Percentiles rank a stretch among this genome's conserved stretches.
phyloP scores from a whole-genome alignment of 2,113 vertebrate species.

The Puma concolor region DNA sequence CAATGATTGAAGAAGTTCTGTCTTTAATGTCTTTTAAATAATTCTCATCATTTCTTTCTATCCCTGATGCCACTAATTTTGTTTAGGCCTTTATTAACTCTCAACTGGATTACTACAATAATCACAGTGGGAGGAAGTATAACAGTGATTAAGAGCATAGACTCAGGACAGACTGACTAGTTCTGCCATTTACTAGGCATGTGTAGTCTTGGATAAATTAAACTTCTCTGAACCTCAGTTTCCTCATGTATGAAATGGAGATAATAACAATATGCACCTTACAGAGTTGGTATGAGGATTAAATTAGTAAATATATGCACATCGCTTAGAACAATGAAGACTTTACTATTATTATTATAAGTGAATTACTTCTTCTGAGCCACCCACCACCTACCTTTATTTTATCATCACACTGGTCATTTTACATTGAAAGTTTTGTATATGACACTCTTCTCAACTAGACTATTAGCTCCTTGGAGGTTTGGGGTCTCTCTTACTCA shows the following conservation, averaged over 20 bases:
- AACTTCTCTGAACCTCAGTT: background rate
- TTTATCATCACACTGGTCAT: background rate
- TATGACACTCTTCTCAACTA: background rate
- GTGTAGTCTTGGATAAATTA: background rate
- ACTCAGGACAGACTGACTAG: background rate
- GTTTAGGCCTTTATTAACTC: background rate
- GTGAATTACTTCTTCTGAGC: background rate
- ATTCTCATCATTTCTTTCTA: slow-evolving; percentile 9
- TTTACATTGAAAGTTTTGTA: background rate
- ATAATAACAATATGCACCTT: background rate
- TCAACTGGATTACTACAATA: background rate
- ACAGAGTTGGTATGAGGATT: background rate
- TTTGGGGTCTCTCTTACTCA: background rate
- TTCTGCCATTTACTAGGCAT: background rate
- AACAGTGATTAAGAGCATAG: background rate
- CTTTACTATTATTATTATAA: background rate
- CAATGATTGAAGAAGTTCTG: background rate
- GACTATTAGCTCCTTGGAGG: background rate
- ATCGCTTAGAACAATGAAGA: background rate
- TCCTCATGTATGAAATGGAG: slow-evolving; percentile 2
- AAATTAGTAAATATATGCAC: background rate
- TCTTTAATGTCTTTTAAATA: background rate
- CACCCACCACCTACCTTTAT: background rate
- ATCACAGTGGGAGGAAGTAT: background rate
- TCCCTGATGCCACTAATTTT: background rate